Evolutionary conservation across 2,113 vertebrate species (phyloP).

Genomic region (Crocuta crocuta): DNA sequence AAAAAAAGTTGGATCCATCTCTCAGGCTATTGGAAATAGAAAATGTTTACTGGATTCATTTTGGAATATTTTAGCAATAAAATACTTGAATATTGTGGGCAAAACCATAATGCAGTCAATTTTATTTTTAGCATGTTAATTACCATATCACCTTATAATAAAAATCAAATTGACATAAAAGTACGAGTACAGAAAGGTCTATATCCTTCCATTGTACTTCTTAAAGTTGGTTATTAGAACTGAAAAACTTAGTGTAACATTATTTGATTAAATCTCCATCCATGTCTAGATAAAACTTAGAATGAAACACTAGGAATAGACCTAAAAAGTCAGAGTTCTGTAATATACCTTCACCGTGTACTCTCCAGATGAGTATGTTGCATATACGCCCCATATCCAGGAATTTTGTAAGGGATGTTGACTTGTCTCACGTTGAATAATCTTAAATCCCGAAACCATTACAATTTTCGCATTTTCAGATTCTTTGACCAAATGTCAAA

Average conservation of each 20-base stretch:
- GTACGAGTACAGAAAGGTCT: background rate
- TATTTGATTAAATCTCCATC: constrained; percentile 7
- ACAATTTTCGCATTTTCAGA: background rate
- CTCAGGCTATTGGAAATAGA: constrained; percentile 16
- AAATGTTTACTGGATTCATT: constrained; percentile 55
- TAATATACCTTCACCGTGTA: background rate
- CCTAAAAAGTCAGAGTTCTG: background rate
- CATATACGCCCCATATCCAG: constrained; percentile 52
- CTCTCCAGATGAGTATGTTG: background rate
- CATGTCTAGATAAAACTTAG: background rate
- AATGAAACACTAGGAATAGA: background rate
- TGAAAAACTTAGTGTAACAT: background rate
- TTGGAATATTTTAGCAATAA: constrained; percentile 52
- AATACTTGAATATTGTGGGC: constrained; percentile 23
- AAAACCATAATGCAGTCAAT: background rate
- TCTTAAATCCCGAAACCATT: background rate
- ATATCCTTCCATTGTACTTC: background rate
- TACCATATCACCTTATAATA: constrained; percentile 58
- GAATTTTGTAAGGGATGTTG: constrained; percentile 46
- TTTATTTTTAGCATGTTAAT: constrained; percentile 38
- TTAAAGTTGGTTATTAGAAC: background rate
- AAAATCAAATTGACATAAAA: constrained; percentile 46
- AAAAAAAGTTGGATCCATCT: constrained; percentile 51
- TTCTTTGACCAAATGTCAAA: background rate
- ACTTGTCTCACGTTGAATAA: background rate